Evolutionary conservation across 2,888 invertebrate genomes (phyloP), one percentile per base, ranked within the genome.

Genomic region (Agrypnus murinus): DNA sequence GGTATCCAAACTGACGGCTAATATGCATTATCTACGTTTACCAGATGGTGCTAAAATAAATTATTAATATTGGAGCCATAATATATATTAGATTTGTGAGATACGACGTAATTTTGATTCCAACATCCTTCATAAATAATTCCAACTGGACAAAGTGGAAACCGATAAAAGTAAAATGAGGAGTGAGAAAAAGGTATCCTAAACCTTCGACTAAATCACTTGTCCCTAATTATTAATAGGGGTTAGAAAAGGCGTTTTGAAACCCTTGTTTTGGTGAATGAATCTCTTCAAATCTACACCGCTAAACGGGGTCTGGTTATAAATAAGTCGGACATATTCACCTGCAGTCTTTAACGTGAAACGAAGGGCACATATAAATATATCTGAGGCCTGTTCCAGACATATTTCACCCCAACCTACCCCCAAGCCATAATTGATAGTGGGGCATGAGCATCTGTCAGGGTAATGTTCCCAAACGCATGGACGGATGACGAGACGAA

Each of bases 391-490:
- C 65, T 60, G 48, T 65, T 60, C 72, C 38, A 59, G 55, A 57
- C 67, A 68, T 64, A 66, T 66, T 67, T 66, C 57, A 63, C 60
- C 57, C 62, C 53, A 34, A 46, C 46, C 63, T 48, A 55, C 57
- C 62, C 48, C 66, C 71, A 71, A 67, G 73, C 77, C 78, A 76
- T 79, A 79, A 80, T 79, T 80, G 79, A 80, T 81, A 77, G 79
- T 73, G 71, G 74, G 74, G 75, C 78, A 74, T 76, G 79, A 77
- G 77, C 75, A 81, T 80, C 77, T 78, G 77, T 81, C 78, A 80
- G 76, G 75, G 77, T 79, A 81, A 79, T 77, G 78, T 78, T 75
- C 76, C 78, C 77, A 77, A 80, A 80, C 79, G 77, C 73, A 72
- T 65, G 69, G 72, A 69, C 75, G 76, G 74, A 75, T 79, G 80